Base-by-base conservation (phyloP, 2,797 vertebrate species). In the Pseudotriccus pelzelni region DNA sequence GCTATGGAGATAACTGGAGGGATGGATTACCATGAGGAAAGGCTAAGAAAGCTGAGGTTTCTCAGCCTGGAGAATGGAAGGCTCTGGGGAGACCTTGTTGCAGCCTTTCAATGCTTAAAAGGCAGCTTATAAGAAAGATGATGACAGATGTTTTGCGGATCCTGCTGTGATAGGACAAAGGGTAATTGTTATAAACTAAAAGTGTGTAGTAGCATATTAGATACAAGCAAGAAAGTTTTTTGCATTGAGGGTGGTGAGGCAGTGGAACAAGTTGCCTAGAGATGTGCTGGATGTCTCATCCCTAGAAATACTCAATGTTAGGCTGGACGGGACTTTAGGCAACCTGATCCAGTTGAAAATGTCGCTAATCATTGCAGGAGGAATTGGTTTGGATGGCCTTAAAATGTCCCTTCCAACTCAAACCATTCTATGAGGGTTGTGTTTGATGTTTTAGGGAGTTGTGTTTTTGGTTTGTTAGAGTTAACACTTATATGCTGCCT, bases 111-210 rank as follows among this genome's bases (percentile, higher is more conserved):
- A 0, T 79, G 18, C 22, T 64, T 80, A 41, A 55, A 75, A 76
- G 0, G 0, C 6, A 5, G 2, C 8, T 36, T 72, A 7, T 8
- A 56, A 37, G 27, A 37, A 62, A 66, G n/a, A 18, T 50, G 10
- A 23, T 32, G 47, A 14, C 16, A 47, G 11, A 30, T 2, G 8
- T 77, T 55, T 70, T 86, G 11, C 6, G 25, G 16, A 20, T 17
- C 24, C 17, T 69, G 20, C 39, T 34, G 30, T 2, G 1, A 27
- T 23, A n/a, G 56, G 10, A 21, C 10, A 27, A 75, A 9, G 28
- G 13, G 6, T 25, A 43, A 64, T 58, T 20, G 16, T 12, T 75
- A 75, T 55, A 56, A 79, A 43, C 10, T 47, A 17, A 34, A 75
- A 37, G 12, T 37, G 10, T 37, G 49, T 36, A n/a, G 19, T n/a